A percentile compares a stretch with the other conserved stretches of the same genome.
phyloP scores from a whole-genome alignment of 1,140 invertebrate genomes.

The Cotesia glomerata region DNA sequence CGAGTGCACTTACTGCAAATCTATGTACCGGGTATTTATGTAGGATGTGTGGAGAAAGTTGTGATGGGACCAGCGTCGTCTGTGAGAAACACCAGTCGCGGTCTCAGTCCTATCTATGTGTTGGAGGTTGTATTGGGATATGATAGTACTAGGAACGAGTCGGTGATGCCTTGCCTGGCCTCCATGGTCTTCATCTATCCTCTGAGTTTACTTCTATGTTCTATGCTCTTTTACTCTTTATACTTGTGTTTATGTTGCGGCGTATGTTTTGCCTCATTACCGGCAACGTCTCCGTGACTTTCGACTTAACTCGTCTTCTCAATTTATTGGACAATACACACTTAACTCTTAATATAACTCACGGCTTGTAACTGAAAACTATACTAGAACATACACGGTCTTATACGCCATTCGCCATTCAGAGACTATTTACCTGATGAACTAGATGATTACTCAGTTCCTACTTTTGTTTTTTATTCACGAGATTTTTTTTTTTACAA shows the following conservation, averaged over 20 bases:
- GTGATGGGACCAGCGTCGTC: constrained; percentile 30
- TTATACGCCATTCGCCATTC: too few relatives aligned
- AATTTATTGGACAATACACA: constrained; percentile 14
- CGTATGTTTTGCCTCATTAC: constrained; percentile 23
- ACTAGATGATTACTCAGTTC: too few relatives aligned
- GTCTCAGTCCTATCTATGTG: not conserved
- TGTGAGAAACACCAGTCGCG: constrained; percentile 43
- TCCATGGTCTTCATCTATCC: not conserved
- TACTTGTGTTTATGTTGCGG: not conserved
- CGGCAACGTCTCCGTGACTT: constrained; percentile 9
- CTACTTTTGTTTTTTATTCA: too few relatives aligned
- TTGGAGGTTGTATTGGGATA: too few relatives aligned
- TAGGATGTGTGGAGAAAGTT: constrained; percentile 49
- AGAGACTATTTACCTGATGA: too few relatives aligned
- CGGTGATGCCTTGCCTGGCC: too few relatives aligned
- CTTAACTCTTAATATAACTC: not conserved
- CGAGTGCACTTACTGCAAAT: constrained; percentile 6
- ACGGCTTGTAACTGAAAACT: too few relatives aligned
- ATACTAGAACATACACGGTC: too few relatives aligned
- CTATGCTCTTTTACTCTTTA: not conserved
- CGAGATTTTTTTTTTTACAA: too few relatives aligned
- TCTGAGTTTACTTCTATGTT: not conserved
- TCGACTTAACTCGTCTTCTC: constrained; percentile 20
- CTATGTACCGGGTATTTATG: constrained; percentile 40
- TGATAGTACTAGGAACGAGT: too few relatives aligned